Percentiles rank a stretch among this genome's conserved stretches.
phyloP scores from a whole-genome alignment of 2,797 vertebrate species.

The Eupleurogrammus muticus region DNA sequence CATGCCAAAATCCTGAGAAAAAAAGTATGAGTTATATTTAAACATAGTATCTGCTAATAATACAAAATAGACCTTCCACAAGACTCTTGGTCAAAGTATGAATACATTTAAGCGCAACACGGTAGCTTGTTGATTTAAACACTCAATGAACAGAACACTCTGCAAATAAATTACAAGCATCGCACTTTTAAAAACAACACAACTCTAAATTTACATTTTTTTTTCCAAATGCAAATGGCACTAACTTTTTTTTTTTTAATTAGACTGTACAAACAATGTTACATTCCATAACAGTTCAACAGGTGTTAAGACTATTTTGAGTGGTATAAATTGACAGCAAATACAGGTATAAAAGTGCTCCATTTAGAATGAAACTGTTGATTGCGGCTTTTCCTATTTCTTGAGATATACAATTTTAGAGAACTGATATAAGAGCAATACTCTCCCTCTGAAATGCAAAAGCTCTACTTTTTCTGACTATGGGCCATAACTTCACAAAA shows the following conservation, averaged over 20 bases:
- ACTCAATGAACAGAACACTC: constrained; percentile 46
- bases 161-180: constrained; percentile 80
- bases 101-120: constrained; percentile 55
- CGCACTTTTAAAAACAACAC: constrained; percentile 71
- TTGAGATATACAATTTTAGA: constrained; percentile 47
- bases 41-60: constrained; percentile 48
- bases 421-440: constrained; percentile 45
- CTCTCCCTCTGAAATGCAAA: constrained; percentile 44
- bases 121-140: constrained; percentile 50
- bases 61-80: constrained; percentile 52
- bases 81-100: constrained; percentile 45
- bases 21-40: constrained; percentile 41
- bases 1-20: constrained; percentile 71
- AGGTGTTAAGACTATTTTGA: constrained; percentile 63
- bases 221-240: constrained; percentile 59
- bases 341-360: constrained; percentile 72
- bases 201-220: constrained; percentile 72
- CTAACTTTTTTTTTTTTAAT: constrained; percentile 46
- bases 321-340: constrained; percentile 66
- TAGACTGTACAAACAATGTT: constrained; percentile 69
- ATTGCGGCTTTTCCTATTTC: constrained; percentile 43
- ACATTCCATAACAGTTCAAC: constrained; percentile 60
- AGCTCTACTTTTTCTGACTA: constrained; percentile 56
- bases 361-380: constrained; percentile 47
- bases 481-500: constrained; percentile 74